Percentiles rank a stretch among this genome's conserved stretches.
These are phyloP conservation scores for Choloepus hoffmanni DNA, from an alignment of 2,113 vertebrate species.

Conservation along the genomic window DNA sequence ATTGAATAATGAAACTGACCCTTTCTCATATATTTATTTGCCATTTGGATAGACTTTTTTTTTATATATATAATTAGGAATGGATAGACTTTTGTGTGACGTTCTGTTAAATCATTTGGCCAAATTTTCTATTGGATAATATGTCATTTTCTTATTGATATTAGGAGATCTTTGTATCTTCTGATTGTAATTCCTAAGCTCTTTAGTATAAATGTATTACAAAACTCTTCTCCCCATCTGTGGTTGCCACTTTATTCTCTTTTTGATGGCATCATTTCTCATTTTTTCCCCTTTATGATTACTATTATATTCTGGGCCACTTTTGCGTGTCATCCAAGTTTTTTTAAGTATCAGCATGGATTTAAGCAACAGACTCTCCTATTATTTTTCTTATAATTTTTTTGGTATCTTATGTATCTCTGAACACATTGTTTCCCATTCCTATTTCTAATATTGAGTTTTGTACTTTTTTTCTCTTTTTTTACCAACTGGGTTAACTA, in stretches of 20 bases:
- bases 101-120: not conserved
- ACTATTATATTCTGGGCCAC: not conserved
- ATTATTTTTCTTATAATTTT: not conserved
- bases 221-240: not conserved
- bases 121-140: not conserved
- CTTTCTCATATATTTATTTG: not conserved
- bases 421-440: not conserved
- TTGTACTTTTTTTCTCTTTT: not conserved
- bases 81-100: not conserved
- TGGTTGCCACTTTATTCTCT: not conserved
- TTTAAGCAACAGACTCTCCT: not conserved
- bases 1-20: not conserved
- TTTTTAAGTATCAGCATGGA: not conserved
- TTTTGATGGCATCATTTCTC: not conserved
- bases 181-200: not conserved
- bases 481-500: not conserved
- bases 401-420: not conserved
- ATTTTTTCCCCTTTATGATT: not conserved
- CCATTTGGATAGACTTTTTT: not conserved
- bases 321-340: constrained; percentile 21
- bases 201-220: not conserved
- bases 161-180: not conserved
- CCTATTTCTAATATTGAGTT: not conserved
- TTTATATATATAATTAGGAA: too few relatives aligned
- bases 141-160: not conserved